A percentile compares a stretch with the other conserved stretches of the same genome.
These are phyloP conservation scores for Strongylocentrotus purpuratus DNA, from an alignment of 35 echinoderm and acorn worm genomes.

Conservation along the genomic window DNA sequence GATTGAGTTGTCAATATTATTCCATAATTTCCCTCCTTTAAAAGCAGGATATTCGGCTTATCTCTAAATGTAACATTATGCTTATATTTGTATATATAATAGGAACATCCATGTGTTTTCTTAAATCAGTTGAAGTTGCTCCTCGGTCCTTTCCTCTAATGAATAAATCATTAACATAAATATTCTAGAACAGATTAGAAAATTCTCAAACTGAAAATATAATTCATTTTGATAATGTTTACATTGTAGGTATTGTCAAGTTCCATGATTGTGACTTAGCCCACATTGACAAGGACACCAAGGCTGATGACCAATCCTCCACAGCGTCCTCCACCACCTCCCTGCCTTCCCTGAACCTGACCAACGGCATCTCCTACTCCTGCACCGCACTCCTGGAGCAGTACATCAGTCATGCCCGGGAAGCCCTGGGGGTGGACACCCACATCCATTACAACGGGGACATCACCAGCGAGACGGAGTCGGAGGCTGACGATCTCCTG, in stretches of 20 bases:
- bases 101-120: too few species aligned
- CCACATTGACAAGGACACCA: conserved; percentile 72
- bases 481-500: conserved; percentile 88
- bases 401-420: conserved; percentile 93
- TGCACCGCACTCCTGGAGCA: conserved; percentile 86
- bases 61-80: too few species aligned
- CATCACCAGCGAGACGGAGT: conserved; percentile 95
- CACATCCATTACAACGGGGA: conserved; percentile 73
- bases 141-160: too few species aligned
- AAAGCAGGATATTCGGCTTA: too few species aligned
- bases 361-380: conserved; percentile 25
- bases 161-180: too few species aligned
- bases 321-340: conserved; percentile 58
- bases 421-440: conserved; percentile 83
- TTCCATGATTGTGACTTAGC: conserved; percentile 90
- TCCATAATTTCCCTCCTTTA: too few species aligned
- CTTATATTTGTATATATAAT: too few species aligned
- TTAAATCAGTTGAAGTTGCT: too few species aligned
- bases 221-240: not conserved
- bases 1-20: too few species aligned
- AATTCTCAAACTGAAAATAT: too few species aligned
- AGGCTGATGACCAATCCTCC: conserved; percentile 60
- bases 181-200: too few species aligned
- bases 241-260: conserved; percentile 75
- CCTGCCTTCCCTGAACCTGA: conserved; percentile 56